Evolutionary conservation across 2,797 vertebrate genomes (phyloP).

Genomic region (Diplodus sargus): DNA sequence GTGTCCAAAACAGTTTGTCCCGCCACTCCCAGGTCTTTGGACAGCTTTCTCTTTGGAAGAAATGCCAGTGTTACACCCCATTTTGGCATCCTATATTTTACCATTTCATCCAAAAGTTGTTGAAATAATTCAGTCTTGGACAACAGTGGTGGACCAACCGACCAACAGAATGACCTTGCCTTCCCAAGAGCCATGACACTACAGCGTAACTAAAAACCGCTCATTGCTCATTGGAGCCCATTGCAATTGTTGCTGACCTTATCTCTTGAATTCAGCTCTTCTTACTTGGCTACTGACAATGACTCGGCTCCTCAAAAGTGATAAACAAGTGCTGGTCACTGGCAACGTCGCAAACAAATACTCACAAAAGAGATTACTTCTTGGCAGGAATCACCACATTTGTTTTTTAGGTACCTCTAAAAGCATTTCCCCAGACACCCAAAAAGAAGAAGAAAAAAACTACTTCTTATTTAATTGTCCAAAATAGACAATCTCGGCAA

Average conservation of each 20-base stretch:
- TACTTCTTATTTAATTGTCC: constrained; percentile 17
- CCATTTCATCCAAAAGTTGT: neutral
- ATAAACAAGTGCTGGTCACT: constrained; percentile 32
- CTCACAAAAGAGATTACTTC: neutral
- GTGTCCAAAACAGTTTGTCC: too few relatives aligned
- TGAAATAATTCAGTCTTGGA: constrained; percentile 12
- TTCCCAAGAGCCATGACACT: neutral
- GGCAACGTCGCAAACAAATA: neutral
- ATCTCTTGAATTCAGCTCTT: constrained; percentile 43
- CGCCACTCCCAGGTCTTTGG: too few relatives aligned
- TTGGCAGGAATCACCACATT: constrained; percentile 13
- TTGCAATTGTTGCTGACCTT: constrained; percentile 10
- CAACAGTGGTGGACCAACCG: neutral
- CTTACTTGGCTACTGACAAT: constrained; percentile 36
- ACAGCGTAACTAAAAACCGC: neutral
- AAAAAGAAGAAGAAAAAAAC: constrained; percentile 9
- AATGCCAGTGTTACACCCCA: too few relatives aligned
- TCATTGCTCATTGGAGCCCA: neutral
- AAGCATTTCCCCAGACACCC: neutral
- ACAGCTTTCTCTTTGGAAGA: too few relatives aligned
- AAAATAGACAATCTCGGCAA: constrained; percentile 25
- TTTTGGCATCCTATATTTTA: too few relatives aligned
- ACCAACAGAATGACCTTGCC: constrained; percentile 11
- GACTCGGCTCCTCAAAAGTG: constrained; percentile 26
- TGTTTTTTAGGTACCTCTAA: constrained; percentile 26